Base-by-base conservation (phyloP, 2,113 vertebrate species). In the Perognathus longimembris region DNA sequence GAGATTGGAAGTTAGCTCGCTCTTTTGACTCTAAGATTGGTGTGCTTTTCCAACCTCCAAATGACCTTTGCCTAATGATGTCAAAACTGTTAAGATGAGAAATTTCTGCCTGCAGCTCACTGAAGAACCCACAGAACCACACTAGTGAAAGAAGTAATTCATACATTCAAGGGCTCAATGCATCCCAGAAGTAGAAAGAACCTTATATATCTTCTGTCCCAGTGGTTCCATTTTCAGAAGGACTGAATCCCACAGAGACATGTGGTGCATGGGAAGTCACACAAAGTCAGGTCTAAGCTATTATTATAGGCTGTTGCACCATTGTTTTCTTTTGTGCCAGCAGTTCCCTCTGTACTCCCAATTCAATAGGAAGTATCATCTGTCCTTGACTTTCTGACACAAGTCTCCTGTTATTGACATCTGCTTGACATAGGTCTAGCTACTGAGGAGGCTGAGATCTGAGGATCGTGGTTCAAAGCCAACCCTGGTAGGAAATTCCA, bases 61-160 rank as follows among this genome's bases (percentile, higher is more conserved):
- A 45, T 85, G 71, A 61, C 64, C 30, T 88, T 86, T 75, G 30
- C 28, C 14, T 28, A 22, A 45, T 50, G 34, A 69, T 28, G 36
- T 93, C 59, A 88, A 81, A 80, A 85, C 66, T 71, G 12, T 73
- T 90, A 54, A 90, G 45, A 81, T 71, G 70, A 90, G 38, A 82
- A 74, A 32, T 70, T 82, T 66, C 59, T 40, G n/a, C 88, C n/a
- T 76, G 32, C 50, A 66, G 26, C 26, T 77, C 28, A 32, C 63
- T 28, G 1, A 10, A 91, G 63, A 30, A 84, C n/a, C 66, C 57
- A 42, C 57, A 92, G 67, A 79, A 12, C 20, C 45, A 83, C 7
- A 24, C 28, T 32, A 79, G 38, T 50, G 42, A 81, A 91, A 80
- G 67, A 85, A 91, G 9, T n/a, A 32, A 50, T 3, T 0, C 2